phyloP scores from a whole-genome alignment of 2,113 vertebrate genomes.

The Antechinus flavipes region DNA sequence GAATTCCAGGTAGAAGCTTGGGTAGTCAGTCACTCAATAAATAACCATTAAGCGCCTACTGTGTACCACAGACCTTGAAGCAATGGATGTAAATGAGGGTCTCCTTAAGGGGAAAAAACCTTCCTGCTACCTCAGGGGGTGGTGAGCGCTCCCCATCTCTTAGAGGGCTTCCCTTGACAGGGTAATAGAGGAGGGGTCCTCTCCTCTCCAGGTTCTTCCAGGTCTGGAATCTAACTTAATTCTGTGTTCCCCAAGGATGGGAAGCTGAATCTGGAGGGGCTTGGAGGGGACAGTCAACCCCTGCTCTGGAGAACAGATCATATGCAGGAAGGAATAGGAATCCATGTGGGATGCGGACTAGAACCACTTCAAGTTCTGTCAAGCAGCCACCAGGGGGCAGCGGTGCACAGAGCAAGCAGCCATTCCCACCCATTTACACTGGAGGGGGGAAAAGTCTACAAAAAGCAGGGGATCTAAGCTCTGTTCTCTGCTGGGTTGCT shows the following conservation, averaged over 20 bases:
- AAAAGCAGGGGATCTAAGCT: neutral
- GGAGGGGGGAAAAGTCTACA: neutral
- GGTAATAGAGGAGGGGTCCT: neutral
- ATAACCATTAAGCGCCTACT: neutral
- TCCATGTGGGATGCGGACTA: neutral
- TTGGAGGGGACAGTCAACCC: neutral
- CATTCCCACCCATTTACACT: neutral
- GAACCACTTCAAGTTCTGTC: neutral
- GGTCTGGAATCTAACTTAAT: neutral
- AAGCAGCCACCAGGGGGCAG: neutral
- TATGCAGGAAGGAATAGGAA: neutral
- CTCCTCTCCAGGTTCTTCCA: neutral
- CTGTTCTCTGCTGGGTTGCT: neutral
- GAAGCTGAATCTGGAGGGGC: neutral
- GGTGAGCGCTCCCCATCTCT: neutral
- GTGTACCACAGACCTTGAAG: neutral
- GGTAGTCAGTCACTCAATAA: neutral
- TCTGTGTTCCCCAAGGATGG: neutral
- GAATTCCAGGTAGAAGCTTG: neutral
- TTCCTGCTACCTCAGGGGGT: neutral
- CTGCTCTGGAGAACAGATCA: neutral
- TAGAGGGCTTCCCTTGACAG: neutral
- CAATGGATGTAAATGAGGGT: neutral
- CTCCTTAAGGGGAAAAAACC: neutral
- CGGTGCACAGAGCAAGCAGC: neutral